Conservation (phyloP, 2,797 vertebrate species). For the Urophycis tenuis region DNA sequence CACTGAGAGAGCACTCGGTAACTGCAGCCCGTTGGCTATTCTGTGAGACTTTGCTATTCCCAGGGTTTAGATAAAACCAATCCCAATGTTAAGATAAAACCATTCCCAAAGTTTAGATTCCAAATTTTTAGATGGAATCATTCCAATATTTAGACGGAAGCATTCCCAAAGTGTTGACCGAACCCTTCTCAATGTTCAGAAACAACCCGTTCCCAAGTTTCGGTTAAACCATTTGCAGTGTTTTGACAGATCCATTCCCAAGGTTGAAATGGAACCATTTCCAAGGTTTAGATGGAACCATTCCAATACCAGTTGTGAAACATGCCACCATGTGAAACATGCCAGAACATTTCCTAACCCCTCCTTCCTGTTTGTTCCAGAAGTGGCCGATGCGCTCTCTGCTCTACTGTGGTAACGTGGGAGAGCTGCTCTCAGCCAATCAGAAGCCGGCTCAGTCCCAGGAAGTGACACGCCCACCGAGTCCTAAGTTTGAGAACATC, state of each 20-base stretch:
- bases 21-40: too few relatives aligned
- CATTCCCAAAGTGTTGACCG: neutral
- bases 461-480: slow-evolving; percentile 33
- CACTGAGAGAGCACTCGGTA: too few relatives aligned
- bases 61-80: neutral
- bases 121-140: neutral
- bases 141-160: neutral
- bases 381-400: slow-evolving; percentile 85
- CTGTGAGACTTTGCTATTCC: too few relatives aligned
- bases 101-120: neutral
- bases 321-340: neutral
- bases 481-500: slow-evolving; percentile 8
- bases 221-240: neutral
- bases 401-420: slow-evolving; percentile 76
- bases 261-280: neutral
- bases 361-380: slow-evolving; percentile 52
- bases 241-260: neutral
- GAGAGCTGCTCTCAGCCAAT: slow-evolving; percentile 52
- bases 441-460: slow-evolving; percentile 39
- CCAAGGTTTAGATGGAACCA: neutral
- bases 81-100: neutral
- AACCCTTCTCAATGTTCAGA: neutral
- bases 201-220: neutral
- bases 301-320: neutral
- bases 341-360: neutral